Evolutionary conservation across 2,113 vertebrate species (phyloP).

Genomic region (Malurus cyaneus): DNA sequence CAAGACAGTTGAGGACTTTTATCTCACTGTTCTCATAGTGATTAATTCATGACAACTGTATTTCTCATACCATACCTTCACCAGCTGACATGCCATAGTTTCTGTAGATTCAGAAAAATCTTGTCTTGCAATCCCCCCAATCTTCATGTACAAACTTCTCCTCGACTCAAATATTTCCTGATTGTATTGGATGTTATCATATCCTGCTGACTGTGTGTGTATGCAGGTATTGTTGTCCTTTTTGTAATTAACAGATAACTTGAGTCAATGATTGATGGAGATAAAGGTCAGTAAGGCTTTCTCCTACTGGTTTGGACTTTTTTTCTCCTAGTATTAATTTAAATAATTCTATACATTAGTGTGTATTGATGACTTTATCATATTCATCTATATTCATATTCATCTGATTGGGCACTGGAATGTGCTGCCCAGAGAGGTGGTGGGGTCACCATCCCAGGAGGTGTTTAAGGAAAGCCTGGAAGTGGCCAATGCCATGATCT

Average conservation of each 20-base stretch:
- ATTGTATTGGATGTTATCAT: constrained; percentile 65
- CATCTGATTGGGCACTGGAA: not conserved
- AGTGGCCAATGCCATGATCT: not conserved
- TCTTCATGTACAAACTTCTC: constrained; percentile 52
- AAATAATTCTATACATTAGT: constrained; percentile 51
- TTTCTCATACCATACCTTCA: constrained; percentile 15
- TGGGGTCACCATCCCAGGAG: not conserved
- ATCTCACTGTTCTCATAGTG: not conserved
- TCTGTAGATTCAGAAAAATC: constrained; percentile 57
- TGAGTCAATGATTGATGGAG: constrained; percentile 48
- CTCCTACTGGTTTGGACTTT: constrained; percentile 22
- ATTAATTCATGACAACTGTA: constrained; percentile 48
- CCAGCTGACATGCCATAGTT: constrained; percentile 9
- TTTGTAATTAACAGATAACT: constrained; percentile 69
- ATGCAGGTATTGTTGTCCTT: constrained; percentile 48
- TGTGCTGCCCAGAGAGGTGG: not conserved
- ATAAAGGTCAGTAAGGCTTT: constrained; percentile 23
- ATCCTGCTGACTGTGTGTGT: constrained; percentile 42
- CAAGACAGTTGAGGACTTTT: not conserved
- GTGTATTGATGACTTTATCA: not conserved
- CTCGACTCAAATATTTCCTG: constrained; percentile 65
- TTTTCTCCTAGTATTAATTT: constrained; percentile 37
- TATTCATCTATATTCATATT: not conserved
- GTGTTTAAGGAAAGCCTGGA: not conserved
- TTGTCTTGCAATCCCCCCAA: constrained; percentile 58